A percentile compares a stretch with the other conserved stretches of the same genome.
phyloP scores from a whole-genome alignment of 2,888 invertebrate genomes.

The Drosophila ezoana region DNA sequence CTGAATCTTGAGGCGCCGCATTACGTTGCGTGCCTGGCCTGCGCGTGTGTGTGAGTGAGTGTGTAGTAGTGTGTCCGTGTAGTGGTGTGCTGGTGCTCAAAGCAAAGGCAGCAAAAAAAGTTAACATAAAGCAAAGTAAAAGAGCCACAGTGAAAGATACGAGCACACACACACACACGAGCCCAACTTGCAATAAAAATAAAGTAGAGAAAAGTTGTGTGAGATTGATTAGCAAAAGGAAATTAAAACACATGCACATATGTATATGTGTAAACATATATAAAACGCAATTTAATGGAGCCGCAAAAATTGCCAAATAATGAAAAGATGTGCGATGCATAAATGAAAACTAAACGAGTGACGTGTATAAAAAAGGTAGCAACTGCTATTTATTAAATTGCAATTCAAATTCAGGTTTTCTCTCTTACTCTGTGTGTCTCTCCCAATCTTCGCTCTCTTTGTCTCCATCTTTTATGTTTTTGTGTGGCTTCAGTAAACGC shows the following conservation, averaged over 20 bases:
- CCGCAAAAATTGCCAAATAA: constrained; percentile 63
- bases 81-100: constrained; percentile 43
- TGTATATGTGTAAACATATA: constrained; percentile 18
- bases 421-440: constrained; percentile 9
- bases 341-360: constrained; percentile 69
- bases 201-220: constrained; percentile 69
- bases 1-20: constrained; percentile 66
- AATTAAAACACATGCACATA: constrained; percentile 38
- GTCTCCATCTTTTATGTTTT: constrained; percentile 26
- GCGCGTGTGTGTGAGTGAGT: constrained; percentile 34
- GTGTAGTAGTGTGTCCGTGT: constrained; percentile 6
- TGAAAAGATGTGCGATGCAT: constrained; percentile 58
- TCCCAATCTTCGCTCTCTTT: constrained; percentile 2
- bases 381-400: constrained; percentile 71
- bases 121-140: constrained; percentile 70
- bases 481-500: constrained; percentile 62
- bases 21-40: constrained; percentile 70
- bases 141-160: constrained; percentile 75
- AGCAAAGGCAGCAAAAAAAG: constrained; percentile 65
- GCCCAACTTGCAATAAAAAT: constrained; percentile 59
- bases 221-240: constrained; percentile 60
- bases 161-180: constrained; percentile 36
- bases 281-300: constrained; percentile 61
- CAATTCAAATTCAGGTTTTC: constrained; percentile 68
- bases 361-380: constrained; percentile 67